Base-by-base conservation (phyloP, 2,113 vertebrate genomes). In the Amphiprion ocellaris region DNA sequence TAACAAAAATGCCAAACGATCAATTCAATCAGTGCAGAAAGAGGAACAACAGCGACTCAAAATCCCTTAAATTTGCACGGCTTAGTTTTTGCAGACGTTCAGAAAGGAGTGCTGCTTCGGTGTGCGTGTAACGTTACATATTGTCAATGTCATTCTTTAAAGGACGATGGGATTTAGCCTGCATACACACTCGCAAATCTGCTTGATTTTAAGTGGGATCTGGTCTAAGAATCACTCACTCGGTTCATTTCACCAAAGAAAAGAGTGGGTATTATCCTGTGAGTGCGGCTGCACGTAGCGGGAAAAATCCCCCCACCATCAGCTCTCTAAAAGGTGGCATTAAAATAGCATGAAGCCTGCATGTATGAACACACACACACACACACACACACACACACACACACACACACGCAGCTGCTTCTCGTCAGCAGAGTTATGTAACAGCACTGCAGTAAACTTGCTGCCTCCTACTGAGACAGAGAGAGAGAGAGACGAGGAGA, bases 361-460 rank as follows among this genome's bases (percentile, higher is more conserved):
- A 39, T 66, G 47, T 66, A 58, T 47, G 30, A 58, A 52, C 81
- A 74, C 75, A 75, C 83, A 72, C 66, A 83, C 77, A 72, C 61
- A 71, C 65, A 30, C 61, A 76, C 66, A 83, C 77, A 72, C 58
- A 71, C 65, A 30, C 61, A 19, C 23, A 52, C 81, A 74, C 73
- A 75, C 83, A 72, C 66, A 83, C 77, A 72, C 61, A 71, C 65
- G 26, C 61, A 76, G 59, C 50, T 81, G 79, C 76, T 79, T 73
- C 46, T 23, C 76, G 83, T 84, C 81, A 82, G 86, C 78, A 73
- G 50, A 74, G 84, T 93, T 93, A 92, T 81, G 69, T 77, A 93
- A 93, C 85, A 82, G 49, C 85, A 88, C 91, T 89, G 90, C 87
- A 85, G 90, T 85, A 84, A 88, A 88, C 33, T 67, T 58, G 33